Percentiles rank a stretch among this genome's conserved stretches.
Evolutionary conservation across 2,113 vertebrate genomes (phyloP).

Genomic region (Globicephala melas): DNA sequence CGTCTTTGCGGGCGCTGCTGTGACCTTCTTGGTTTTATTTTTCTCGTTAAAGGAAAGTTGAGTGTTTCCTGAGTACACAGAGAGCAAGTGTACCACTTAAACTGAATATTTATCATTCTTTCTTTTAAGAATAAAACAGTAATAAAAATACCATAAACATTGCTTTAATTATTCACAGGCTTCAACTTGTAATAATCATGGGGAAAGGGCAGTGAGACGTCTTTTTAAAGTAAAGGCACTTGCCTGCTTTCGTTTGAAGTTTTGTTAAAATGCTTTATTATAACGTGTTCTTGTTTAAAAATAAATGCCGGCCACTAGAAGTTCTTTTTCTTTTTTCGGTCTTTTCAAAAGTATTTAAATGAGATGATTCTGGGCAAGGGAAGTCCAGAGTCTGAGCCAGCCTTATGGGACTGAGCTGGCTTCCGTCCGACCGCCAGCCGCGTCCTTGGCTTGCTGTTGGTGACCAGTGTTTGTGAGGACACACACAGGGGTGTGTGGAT

Average conservation of each 20-base stretch:
- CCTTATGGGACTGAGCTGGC: neutral
- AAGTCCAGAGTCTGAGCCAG: neutral
- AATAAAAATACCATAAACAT: slow-evolving; percentile 50
- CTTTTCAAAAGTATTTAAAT: slow-evolving; percentile 51
- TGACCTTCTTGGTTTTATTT: neutral
- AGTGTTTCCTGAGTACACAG: neutral
- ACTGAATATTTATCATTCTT: slow-evolving; percentile 50
- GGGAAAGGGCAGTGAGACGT: slow-evolving; percentile 3
- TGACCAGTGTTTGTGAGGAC: neutral
- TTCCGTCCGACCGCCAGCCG: neutral
- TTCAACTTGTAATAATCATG: neutral
- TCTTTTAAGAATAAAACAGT: slow-evolving; percentile 46
- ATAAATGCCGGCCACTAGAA: slow-evolving; percentile 32
- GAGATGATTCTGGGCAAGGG: neutral
- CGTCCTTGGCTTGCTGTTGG: neutral
- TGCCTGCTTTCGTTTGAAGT: slow-evolving; percentile 59
- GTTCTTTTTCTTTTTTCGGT: neutral
- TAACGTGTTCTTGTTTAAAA: slow-evolving; percentile 25
- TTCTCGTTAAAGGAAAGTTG: slow-evolving; percentile 9
- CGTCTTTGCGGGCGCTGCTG: neutral
- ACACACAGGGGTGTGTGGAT: fast-evolving
- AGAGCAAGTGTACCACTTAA: neutral
- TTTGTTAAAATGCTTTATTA: slow-evolving; percentile 34
- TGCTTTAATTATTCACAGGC: slow-evolving; percentile 45
- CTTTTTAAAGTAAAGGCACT: slow-evolving; percentile 34